These are phyloP conservation scores for Tapirus indicus DNA, from an alignment of 2,797 vertebrate genomes.

Conservation along the genomic window DNA sequence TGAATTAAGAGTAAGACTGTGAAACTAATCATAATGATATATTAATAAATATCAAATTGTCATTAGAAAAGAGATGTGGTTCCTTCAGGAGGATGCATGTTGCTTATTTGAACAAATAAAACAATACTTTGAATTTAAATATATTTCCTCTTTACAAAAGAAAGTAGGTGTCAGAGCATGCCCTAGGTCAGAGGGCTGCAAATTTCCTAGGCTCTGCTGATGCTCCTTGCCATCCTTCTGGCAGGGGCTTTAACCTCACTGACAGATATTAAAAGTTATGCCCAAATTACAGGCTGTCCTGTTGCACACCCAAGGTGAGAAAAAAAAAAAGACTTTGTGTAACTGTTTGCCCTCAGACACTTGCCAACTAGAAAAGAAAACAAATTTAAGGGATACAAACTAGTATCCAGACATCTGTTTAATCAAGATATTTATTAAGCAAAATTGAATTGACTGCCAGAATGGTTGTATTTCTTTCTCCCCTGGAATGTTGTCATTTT, in stretches of 20 bases:
- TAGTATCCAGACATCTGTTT: background rate
- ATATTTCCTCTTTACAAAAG: conserved; percentile 1
- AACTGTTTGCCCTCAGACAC: background rate
- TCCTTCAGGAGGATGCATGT: background rate
- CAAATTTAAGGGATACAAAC: background rate
- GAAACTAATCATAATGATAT: conserved; percentile 14
- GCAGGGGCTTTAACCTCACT: background rate
- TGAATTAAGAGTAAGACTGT: background rate
- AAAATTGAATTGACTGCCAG: background rate
- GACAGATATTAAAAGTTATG: background rate
- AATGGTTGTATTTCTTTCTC: background rate
- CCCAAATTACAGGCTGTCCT: background rate
- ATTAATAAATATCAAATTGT: conserved; percentile 29
- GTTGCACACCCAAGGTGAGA: background rate
- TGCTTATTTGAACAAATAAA: conserved; percentile 27
- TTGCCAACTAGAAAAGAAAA: conserved; percentile 36
- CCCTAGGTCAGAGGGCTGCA: background rate
- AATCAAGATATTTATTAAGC: background rate
- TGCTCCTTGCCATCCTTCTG: background rate
- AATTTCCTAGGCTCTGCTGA: background rate
- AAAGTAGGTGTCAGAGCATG: background rate
- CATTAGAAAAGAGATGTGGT: conserved; percentile 6
- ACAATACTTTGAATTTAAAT: conserved; percentile 41
- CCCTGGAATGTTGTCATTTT: background rate
- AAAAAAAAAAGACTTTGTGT: background rate